Evolutionary conservation across 2,888 invertebrate species (phyloP), one percentile per base, ranked within the genome.

Genomic region (Arge pagana): DNA sequence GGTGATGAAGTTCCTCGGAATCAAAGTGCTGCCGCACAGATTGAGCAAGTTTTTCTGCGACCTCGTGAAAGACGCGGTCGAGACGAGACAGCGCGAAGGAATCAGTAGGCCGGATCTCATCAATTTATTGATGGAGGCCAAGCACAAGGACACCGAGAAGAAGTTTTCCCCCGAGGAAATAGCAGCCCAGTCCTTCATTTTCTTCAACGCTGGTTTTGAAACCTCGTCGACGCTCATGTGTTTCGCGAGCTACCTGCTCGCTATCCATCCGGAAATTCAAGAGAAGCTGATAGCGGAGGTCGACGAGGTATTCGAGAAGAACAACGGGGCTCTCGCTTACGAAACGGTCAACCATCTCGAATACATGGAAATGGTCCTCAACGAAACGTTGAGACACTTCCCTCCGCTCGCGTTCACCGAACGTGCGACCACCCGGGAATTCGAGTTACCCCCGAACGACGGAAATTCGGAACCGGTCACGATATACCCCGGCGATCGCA

Each of bases 201-300:
- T 82, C 72, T 81, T 81, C 67, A 66, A 81, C 2, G 82, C 79
- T 21, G 82, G 82, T 1, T 82, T 79, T 57, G 81, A 82, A 40
- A 75, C 79, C 0, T 76, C 77, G 0, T 77, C 81, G 0, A 77
- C 77, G 50, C 62, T 77, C 0, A 78, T 82, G 74, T 70, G 79
- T 0, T 84, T 85, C 54, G 63, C 80, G 0, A 68, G 82, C 0
- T 78, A 84, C 35, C 85, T 85, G 66, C 62, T 87, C 18, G 83
- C 83, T 21, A 48, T 81, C 3, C 80, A 85, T 70, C 79, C 81
- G 13, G 83, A 85, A 0, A 68, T 83, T 0, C 86, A 86, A 66
- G 75, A 79, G 3, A 79, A 68, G 45, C 70, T 86, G 1, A 76
- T 76, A 1, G 61, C 78, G 33, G 85, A 86, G 73, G 81, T 86